Conservation (phyloP, 1,140 invertebrate genomes). For the Drosophila bocqueti region DNA sequence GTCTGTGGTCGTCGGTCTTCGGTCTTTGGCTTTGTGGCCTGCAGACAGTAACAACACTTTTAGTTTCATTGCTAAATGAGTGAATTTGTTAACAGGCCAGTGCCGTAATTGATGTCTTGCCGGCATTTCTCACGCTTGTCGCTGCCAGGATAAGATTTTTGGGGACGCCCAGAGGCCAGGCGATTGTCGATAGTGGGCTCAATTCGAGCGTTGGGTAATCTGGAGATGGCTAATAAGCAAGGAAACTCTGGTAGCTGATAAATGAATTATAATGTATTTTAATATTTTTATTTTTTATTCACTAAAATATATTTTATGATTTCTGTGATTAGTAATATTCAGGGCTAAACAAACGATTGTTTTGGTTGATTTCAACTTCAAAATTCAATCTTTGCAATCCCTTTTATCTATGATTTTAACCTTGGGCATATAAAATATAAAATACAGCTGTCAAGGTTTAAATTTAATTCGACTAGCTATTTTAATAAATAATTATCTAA, state of each 20-base stretch:
- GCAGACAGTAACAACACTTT: conserved; percentile 77
- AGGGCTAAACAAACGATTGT: not conserved
- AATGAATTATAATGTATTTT: not conserved
- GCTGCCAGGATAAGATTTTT: conserved; percentile 46
- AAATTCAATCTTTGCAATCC: not conserved
- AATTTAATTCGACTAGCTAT: not conserved
- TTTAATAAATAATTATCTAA: not conserved
- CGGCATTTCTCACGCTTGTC: conserved; percentile 67
- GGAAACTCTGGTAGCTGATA: not conserved
- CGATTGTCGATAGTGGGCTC: conserved; percentile 31
- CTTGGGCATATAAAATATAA: not conserved
- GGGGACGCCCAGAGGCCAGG: conserved; percentile 39
- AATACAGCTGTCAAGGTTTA: not conserved
- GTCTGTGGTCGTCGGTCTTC: not conserved
- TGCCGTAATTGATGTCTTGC: conserved; percentile 51
- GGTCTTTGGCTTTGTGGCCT: conserved; percentile 21
- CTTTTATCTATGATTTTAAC: not conserved
- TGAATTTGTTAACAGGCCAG: conserved; percentile 74
- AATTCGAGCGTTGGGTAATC: conserved; percentile 12
- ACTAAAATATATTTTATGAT: not conserved
- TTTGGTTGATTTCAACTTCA: not conserved
- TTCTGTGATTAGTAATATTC: not conserved
- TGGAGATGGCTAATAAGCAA: not conserved
- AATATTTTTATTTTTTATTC: not conserved
- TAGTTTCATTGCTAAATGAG: conserved; percentile 82